Evolutionary conservation across 2,797 vertebrate genomes (phyloP).

Genomic region (Enteromius unitaeniatus): DNA sequence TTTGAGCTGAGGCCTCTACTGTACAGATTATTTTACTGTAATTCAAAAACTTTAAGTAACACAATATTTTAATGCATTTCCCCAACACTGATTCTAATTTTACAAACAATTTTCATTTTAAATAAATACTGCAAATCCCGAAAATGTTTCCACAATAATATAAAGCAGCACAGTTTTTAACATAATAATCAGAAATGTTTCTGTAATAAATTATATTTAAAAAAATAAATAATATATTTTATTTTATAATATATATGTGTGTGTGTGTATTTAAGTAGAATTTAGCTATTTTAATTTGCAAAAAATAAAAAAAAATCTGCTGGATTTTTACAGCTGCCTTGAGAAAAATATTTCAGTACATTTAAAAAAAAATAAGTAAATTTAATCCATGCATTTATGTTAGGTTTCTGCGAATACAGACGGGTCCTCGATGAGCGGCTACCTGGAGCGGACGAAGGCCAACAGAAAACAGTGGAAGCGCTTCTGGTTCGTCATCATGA

Average conservation of each 20-base stretch:
- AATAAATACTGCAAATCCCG: neutral
- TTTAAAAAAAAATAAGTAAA: neutral
- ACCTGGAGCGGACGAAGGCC: slow-evolving; percentile 89
- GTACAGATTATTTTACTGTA: too few relatives aligned
- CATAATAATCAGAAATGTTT: neutral
- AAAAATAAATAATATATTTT: too few relatives aligned
- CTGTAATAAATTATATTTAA: too few relatives aligned
- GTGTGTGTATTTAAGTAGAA: too few relatives aligned
- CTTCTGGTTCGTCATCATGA: slow-evolving; percentile 97
- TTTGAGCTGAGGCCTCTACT: too few relatives aligned
- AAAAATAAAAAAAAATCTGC: neutral
- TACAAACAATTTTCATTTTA: neutral
- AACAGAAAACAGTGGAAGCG: slow-evolving; percentile 92
- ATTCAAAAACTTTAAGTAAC: too few relatives aligned
- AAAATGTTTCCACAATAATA: neutral
- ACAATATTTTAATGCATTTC: neutral
- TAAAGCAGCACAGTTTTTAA: neutral
- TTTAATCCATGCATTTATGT: slow-evolving; percentile 47
- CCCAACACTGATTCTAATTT: neutral
- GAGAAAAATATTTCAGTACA: neutral
- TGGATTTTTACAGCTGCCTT: neutral
- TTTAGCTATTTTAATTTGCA: too few relatives aligned
- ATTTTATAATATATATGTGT: too few relatives aligned
- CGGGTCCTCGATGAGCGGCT: slow-evolving; percentile 96
- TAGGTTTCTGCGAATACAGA: slow-evolving; percentile 93